phyloP scores from a whole-genome alignment of 2,113 vertebrate species.

The Butastur rufipennis region DNA sequence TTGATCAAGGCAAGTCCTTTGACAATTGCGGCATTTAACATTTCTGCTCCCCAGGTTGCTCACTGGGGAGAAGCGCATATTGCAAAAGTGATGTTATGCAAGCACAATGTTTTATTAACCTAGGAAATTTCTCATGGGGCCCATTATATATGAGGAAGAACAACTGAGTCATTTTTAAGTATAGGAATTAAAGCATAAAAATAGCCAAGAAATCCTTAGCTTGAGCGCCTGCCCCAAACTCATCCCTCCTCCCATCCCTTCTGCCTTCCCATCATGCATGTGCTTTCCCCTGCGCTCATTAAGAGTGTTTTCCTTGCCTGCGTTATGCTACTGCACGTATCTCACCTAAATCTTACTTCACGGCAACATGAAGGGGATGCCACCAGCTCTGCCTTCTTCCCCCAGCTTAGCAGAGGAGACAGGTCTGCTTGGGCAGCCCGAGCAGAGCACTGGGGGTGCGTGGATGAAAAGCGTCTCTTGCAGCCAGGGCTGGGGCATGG shows the following conservation, averaged over 20 bases:
- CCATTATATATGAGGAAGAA: slow-evolving; percentile 3
- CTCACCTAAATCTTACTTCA: background rate
- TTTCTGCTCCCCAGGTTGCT: background rate
- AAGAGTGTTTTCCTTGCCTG: background rate
- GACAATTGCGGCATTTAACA: background rate
- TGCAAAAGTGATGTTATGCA: slow-evolving; percentile 17
- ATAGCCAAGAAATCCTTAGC: slow-evolving; percentile 6
- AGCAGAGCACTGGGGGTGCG: fast-evolving
- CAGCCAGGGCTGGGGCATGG: background rate
- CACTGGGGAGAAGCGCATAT: background rate
- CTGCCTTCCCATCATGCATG: background rate
- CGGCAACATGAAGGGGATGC: background rate
- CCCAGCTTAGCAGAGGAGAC: background rate
- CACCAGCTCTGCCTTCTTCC: background rate
- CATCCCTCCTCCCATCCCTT: background rate
- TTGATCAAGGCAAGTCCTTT: background rate
- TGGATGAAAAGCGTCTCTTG: background rate
- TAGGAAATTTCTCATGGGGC: background rate
- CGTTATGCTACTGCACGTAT: background rate
- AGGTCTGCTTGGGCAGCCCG: background rate
- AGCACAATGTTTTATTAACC: background rate
- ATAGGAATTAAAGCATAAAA: background rate
- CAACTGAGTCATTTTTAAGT: slow-evolving; percentile 18
- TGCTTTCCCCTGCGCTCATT: background rate
- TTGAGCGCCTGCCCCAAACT: background rate